Percentiles rank a stretch among this genome's conserved stretches.
phyloP scores from a whole-genome alignment of 1,140 invertebrate genomes.

The Varroa destructor region DNA sequence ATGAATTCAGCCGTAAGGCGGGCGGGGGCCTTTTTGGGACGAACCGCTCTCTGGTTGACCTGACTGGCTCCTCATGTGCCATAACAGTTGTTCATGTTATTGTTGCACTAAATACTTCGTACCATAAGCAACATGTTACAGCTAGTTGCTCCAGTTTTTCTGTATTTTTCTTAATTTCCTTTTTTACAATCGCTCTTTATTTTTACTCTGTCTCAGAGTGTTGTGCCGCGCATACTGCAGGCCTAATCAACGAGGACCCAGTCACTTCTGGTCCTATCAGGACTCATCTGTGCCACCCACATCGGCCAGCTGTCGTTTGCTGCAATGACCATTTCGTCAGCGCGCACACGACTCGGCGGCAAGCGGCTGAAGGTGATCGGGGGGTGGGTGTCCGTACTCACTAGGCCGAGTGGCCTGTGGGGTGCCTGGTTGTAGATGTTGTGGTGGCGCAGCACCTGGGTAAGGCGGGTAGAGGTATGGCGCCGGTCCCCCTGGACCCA shows the following conservation, averaged over 20 bases:
- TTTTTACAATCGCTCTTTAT: background rate
- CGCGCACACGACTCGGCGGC: slow-evolving; percentile 18
- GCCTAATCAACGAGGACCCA: background rate
- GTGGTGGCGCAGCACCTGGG: background rate
- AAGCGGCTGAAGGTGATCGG: slow-evolving; percentile 9
- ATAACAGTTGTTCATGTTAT: too few relatives aligned
- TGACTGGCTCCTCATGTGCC: too few relatives aligned
- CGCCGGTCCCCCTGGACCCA: background rate
- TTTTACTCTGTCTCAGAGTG: background rate
- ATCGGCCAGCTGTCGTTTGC: background rate
- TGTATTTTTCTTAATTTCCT: background rate
- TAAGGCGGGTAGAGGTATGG: slow-evolving; percentile 22
- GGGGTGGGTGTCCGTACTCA: slow-evolving; percentile 9
- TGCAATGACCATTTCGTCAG: background rate
- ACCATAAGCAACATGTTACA: too few relatives aligned
- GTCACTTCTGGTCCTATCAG: background rate
- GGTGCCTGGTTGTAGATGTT: slow-evolving; percentile 12
- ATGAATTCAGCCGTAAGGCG: too few relatives aligned
- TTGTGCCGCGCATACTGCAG: background rate
- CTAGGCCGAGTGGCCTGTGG: slow-evolving; percentile 13
- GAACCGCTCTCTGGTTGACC: too few relatives aligned
- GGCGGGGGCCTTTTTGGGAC: too few relatives aligned
- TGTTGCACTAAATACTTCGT: too few relatives aligned
- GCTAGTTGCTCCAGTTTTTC: background rate
- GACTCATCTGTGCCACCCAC: background rate